A percentile compares a stretch with the other conserved stretches of the same genome.
These are phyloP conservation scores for Blera fallax DNA, from an alignment of 2,888 invertebrate species.

Conservation along the genomic window DNA sequence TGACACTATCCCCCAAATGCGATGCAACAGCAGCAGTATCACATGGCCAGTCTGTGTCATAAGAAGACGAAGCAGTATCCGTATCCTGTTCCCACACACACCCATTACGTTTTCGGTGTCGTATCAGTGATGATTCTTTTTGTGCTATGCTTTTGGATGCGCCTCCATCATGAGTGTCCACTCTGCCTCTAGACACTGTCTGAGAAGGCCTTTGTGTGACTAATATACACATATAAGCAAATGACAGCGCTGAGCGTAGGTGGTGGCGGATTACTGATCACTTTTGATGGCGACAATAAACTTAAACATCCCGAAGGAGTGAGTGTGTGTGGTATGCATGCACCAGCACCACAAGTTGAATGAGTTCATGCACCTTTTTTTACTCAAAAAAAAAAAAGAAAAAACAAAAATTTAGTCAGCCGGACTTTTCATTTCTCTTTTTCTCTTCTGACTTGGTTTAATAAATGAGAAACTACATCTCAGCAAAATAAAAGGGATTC, in stretches of 20 bases:
- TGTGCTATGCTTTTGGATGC: constrained; percentile 12
- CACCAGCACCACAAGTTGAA: constrained; percentile 29
- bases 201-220: constrained; percentile 73
- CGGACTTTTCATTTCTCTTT: constrained; percentile 1
- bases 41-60: constrained; percentile 46
- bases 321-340: constrained; percentile 36
- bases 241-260: constrained; percentile 80
- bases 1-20: constrained; percentile 59
- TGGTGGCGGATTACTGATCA: constrained; percentile 74
- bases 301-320: constrained; percentile 63
- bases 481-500: constrained; percentile 24
- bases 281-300: constrained; percentile 70
- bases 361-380: constrained; percentile 59
- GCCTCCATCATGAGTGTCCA: constrained; percentile 36
- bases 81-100: constrained; percentile 72
- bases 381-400: neutral
- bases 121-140: constrained; percentile 59
- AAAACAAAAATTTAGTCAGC: constrained; percentile 12
- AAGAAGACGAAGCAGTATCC: constrained; percentile 47
- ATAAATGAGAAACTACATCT: constrained; percentile 40
- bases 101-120: constrained; percentile 60
- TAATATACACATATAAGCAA: constrained; percentile 81
- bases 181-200: constrained; percentile 18
- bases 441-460: neutral
- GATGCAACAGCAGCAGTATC: constrained; percentile 52